A percentile compares a stretch with the other conserved stretches of the same genome.
phyloP scores from a whole-genome alignment of 2,888 invertebrate species.

The Philaethria dido region DNA sequence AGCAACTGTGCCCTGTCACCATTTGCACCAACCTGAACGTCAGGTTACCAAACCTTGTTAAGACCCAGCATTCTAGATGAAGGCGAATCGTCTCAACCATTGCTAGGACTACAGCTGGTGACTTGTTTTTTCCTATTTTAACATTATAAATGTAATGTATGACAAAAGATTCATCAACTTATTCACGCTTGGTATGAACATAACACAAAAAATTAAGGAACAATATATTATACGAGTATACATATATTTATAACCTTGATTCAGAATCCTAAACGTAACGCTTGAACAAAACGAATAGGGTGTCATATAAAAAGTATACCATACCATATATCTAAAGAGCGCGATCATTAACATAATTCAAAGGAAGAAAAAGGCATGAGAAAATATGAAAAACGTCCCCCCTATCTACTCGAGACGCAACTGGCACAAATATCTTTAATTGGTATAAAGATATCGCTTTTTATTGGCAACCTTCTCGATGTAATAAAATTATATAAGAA shows the following conservation, averaged over 20 bases:
- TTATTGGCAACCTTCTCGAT: slow-evolving; percentile 23
- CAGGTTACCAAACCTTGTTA: too few relatives aligned
- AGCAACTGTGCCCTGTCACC: too few relatives aligned
- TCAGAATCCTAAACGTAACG: background rate
- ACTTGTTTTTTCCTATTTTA: too few relatives aligned
- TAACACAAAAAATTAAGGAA: background rate
- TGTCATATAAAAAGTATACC: slow-evolving; percentile 2
- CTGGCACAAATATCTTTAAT: slow-evolving; percentile 27
- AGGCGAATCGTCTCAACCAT: too few relatives aligned
- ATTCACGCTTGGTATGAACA: background rate
- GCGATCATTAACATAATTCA: slow-evolving; percentile 26
- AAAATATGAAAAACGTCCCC: background rate
- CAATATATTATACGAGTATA: too few relatives aligned
- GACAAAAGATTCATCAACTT: too few relatives aligned
- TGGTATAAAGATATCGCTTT: slow-evolving; percentile 21
- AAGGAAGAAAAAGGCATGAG: slow-evolving; percentile 17
- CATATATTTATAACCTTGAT: background rate
- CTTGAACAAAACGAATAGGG: background rate
- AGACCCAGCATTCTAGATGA: too few relatives aligned
- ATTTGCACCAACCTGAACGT: too few relatives aligned
- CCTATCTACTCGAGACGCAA: slow-evolving; percentile 2
- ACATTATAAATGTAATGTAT: too few relatives aligned
- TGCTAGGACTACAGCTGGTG: too few relatives aligned
- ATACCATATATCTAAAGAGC: background rate
- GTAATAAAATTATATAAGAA: slow-evolving; percentile 22